phyloP scores from a whole-genome alignment of 2,113 vertebrate genomes.

The Dendropsophus ebraccatus region DNA sequence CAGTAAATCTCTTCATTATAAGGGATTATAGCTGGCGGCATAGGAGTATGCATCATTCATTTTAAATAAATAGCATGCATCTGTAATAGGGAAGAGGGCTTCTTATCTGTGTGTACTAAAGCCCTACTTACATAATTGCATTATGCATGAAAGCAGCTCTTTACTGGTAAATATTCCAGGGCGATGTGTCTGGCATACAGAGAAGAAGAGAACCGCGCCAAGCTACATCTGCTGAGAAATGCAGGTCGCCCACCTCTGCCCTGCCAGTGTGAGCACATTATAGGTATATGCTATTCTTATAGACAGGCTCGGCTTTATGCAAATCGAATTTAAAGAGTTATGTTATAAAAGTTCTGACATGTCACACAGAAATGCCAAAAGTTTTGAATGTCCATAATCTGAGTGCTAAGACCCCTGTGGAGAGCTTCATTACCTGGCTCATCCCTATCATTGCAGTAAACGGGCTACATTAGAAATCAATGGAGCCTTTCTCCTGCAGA shows the following conservation, averaged over 20 bases:
- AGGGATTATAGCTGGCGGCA: background rate
- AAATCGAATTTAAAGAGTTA: too few relatives aligned
- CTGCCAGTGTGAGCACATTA: too few relatives aligned
- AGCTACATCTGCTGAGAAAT: background rate
- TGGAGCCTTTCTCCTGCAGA: too few relatives aligned
- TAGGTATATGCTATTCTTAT: too few relatives aligned
- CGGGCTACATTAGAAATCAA: too few relatives aligned
- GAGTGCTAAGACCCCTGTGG: too few relatives aligned
- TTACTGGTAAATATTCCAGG: conserved; percentile 28
- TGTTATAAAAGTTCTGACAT: too few relatives aligned
- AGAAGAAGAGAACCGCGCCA: background rate
- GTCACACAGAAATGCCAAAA: too few relatives aligned
- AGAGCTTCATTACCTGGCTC: too few relatives aligned
- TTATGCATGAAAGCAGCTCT: conserved; percentile 46
- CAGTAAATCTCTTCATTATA: conserved; percentile 36
- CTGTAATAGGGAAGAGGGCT: conserved; percentile 1
- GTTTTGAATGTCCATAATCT: too few relatives aligned
- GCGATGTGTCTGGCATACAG: conserved; percentile 31
- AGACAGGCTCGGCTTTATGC: too few relatives aligned
- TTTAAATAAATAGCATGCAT: conserved; percentile 22
- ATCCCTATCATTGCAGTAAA: too few relatives aligned
- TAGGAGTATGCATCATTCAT: conserved; percentile 29
- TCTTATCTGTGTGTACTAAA: conserved; percentile 34
- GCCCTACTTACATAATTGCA: conserved; percentile 41
- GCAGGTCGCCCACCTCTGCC: background rate